Evolutionary conservation across 2,113 vertebrate genomes (phyloP).

Genomic region (Ictalurus furcatus): DNA sequence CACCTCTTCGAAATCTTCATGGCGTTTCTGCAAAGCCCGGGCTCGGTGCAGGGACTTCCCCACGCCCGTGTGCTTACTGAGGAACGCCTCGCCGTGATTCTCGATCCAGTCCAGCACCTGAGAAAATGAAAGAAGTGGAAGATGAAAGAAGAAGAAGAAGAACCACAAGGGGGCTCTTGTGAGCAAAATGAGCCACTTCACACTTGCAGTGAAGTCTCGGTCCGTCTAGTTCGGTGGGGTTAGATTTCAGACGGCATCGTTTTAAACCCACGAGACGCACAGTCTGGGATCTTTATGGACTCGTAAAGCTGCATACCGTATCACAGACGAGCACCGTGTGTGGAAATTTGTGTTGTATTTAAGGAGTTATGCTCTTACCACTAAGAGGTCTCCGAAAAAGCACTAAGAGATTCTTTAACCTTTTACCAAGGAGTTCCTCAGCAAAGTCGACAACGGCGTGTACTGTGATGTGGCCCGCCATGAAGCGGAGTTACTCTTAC

Average conservation of each 20-base stretch:
- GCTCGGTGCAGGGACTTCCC: slow-evolving; percentile 96
- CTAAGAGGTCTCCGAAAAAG: not conserved
- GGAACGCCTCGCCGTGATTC: slow-evolving; percentile 96
- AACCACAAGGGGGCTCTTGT: slow-evolving; percentile 34
- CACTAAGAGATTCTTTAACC: not conserved
- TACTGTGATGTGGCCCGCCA: not conserved
- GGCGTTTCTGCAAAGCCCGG: slow-evolving; percentile 93
- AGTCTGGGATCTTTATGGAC: slow-evolving; percentile 5
- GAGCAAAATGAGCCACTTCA: slow-evolving; percentile 27
- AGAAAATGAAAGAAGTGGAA: not conserved
- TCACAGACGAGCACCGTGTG: not conserved
- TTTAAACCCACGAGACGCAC: not conserved
- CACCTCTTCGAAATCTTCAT: slow-evolving; percentile 97
- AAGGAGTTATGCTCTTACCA: not conserved
- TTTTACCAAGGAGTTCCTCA: not conserved
- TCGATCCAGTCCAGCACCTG: slow-evolving; percentile 99
- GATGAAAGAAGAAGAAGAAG: not conserved
- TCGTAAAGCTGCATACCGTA: not conserved
- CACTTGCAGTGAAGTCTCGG: slow-evolving; percentile 39
- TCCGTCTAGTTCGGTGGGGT: not conserved
- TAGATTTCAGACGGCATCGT: not conserved
- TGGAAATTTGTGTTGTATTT: not conserved
- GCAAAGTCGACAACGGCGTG: not conserved
- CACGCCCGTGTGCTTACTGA: slow-evolving; percentile 96
- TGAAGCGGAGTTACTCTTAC: not conserved